Conservation (phyloP, 2,113 vertebrate genomes). For the Thunnus thynnus region DNA sequence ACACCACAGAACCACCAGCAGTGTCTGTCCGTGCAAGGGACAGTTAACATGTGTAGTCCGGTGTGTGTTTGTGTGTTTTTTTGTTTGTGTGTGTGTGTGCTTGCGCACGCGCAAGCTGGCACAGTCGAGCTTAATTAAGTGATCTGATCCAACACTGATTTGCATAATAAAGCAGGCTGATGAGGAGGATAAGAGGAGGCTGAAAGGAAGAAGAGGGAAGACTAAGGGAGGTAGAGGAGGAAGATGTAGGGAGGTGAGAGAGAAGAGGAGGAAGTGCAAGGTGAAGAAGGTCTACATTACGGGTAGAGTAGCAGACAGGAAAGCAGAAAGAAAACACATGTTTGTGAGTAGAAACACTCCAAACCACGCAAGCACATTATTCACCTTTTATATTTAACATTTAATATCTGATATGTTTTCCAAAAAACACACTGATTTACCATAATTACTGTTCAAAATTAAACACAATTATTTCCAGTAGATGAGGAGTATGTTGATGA, state of each 20-base stretch:
- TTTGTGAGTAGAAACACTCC: slow-evolving; percentile 21
- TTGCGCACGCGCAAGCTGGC: slow-evolving; percentile 31
- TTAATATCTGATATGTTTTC: neutral
- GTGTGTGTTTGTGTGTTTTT: slow-evolving; percentile 19
- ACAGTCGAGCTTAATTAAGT: slow-evolving; percentile 78
- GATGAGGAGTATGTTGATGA: slow-evolving; percentile 5
- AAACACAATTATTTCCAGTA: slow-evolving; percentile 23
- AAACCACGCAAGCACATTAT: neutral
- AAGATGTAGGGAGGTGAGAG: slow-evolving; percentile 18
- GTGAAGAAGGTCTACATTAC: neutral
- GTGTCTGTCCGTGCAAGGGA: slow-evolving; percentile 34
- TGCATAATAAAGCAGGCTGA: slow-evolving; percentile 83
- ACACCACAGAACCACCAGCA: slow-evolving; percentile 36
- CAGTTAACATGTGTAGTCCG: slow-evolving; percentile 5
- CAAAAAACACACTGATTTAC: slow-evolving; percentile 5
- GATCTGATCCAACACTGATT: slow-evolving; percentile 76
- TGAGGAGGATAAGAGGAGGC: slow-evolving; percentile 61
- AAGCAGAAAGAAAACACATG: slow-evolving; percentile 13
- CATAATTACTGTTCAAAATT: neutral
- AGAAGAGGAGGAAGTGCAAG: slow-evolving; percentile 2
- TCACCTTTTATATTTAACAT: neutral
- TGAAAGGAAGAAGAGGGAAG: slow-evolving; percentile 44
- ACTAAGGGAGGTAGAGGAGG: slow-evolving; percentile 42
- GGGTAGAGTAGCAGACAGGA: slow-evolving; percentile 5
- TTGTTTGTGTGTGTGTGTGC: slow-evolving; percentile 13